These are phyloP conservation scores for Rallus limicola DNA, from an alignment of 2,113 vertebrate genomes.

Conservation along the genomic window DNA sequence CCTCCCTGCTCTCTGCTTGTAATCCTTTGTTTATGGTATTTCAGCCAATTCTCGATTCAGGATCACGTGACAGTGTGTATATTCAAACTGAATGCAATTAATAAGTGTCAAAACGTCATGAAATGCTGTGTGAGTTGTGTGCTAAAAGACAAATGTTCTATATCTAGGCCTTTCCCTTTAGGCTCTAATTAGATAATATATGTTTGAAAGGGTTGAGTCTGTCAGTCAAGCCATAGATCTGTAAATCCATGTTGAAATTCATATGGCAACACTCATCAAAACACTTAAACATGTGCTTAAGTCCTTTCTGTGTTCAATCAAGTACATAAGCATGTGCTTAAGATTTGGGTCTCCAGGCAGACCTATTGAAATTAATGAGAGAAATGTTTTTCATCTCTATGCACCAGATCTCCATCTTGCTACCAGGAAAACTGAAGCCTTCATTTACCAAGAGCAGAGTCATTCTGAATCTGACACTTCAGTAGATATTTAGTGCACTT, in stretches of 20 bases:
- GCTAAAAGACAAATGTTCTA: slow-evolving; percentile 61
- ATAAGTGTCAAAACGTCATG: slow-evolving; percentile 62
- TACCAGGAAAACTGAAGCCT: background rate
- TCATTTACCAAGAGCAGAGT: background rate
- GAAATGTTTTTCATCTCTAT: slow-evolving; percentile 30
- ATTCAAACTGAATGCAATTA: slow-evolving; percentile 65
- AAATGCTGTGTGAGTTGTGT: slow-evolving; percentile 54
- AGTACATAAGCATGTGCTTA: slow-evolving; percentile 47
- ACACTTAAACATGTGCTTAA: slow-evolving; percentile 60
- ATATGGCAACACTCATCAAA: slow-evolving; percentile 63
- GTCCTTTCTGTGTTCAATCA: slow-evolving; percentile 59
- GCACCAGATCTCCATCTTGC: slow-evolving; percentile 6
- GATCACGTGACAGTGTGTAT: slow-evolving; percentile 63
- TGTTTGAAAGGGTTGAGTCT: slow-evolving; percentile 58
- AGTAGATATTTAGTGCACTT: background rate
- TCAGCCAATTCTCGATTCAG: slow-evolving; percentile 56
- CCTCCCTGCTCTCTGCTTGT: slow-evolving; percentile 12
- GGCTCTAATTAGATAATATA: slow-evolving; percentile 62
- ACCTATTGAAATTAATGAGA: slow-evolving; percentile 30
- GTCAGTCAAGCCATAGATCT: slow-evolving; percentile 52
- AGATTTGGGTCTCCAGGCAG: slow-evolving; percentile 43
- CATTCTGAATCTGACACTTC: background rate
- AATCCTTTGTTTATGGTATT: slow-evolving; percentile 67
- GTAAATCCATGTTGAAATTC: slow-evolving; percentile 65
- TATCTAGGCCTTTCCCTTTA: slow-evolving; percentile 55